phyloP scores from a whole-genome alignment of 2,113 vertebrate species.

The Fulmarus glacialis region DNA sequence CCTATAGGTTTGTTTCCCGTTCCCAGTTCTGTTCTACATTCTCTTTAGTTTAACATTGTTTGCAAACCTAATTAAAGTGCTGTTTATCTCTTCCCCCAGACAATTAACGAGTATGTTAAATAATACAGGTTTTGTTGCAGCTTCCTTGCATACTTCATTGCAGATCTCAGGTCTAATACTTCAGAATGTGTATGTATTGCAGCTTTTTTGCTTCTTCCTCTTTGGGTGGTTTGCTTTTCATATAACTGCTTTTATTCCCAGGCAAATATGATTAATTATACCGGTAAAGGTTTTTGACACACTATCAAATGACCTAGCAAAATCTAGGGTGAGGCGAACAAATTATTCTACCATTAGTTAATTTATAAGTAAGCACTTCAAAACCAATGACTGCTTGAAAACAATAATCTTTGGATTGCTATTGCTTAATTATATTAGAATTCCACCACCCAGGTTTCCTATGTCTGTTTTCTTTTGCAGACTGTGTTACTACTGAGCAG shows the following conservation, averaged over 20 bases:
- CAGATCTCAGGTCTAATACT: neutral
- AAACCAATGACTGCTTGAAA: neutral
- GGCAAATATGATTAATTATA: neutral
- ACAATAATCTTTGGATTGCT: neutral
- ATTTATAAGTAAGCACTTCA: neutral
- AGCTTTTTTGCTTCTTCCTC: neutral
- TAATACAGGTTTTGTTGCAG: neutral
- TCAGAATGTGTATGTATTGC: neutral
- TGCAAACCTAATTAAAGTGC: neutral
- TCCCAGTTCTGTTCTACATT: neutral
- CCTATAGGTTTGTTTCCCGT: neutral
- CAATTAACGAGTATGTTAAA: neutral
- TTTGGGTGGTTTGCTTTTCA: neutral
- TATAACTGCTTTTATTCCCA: neutral
- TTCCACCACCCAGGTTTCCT: neutral
- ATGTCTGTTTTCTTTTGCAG: neutral
- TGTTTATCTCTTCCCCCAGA: neutral
- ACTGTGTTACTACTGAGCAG: neutral
- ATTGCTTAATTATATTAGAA: neutral
- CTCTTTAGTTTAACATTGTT: neutral
- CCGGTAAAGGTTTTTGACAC: neutral
- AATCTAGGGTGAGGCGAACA: neutral
- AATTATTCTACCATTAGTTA: neutral
- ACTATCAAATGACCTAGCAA: neutral
- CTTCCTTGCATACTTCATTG: neutral